Percentiles rank a stretch among this genome's conserved stretches.
phyloP scores from a whole-genome alignment of 1,140 invertebrate species.

The Cylas formicarius region DNA sequence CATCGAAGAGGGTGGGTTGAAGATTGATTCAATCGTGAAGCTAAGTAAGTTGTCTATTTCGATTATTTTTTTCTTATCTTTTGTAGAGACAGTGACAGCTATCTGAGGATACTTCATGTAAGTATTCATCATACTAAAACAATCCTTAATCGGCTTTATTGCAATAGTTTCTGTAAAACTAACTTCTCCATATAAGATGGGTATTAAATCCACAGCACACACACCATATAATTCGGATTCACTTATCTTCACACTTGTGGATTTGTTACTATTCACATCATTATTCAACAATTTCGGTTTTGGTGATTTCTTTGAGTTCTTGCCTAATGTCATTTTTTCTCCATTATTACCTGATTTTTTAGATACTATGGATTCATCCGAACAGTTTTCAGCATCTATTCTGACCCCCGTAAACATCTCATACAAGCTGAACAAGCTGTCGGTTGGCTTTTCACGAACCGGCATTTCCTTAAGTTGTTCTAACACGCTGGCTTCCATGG shows the following conservation, averaged over 20 bases:
- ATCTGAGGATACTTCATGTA: constrained; percentile 25
- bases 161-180: constrained; percentile 22
- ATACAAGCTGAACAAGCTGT: constrained; percentile 22
- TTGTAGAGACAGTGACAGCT: constrained; percentile 23
- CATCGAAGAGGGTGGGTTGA: constrained; percentile 27
- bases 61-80: constrained; percentile 8
- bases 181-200: constrained; percentile 20
- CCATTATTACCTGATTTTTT: neutral
- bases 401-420: constrained; percentile 19
- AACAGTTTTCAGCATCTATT: constrained; percentile 5
- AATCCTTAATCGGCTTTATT: constrained; percentile 16
- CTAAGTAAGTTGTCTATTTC: constrained; percentile 21
- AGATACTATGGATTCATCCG: constrained; percentile 1
- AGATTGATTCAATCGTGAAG: constrained; percentile 32
- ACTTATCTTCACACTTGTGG: constrained; percentile 6
- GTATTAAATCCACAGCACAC: constrained; percentile 23
- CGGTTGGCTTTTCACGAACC: constrained; percentile 1
- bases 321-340: neutral
- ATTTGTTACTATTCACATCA: neutral
- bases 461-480: constrained; percentile 12
- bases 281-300: neutral
- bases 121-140: constrained; percentile 20
- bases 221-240: constrained; percentile 16
- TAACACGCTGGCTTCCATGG: constrained; percentile 11
- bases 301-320: neutral